Evolutionary conservation across 2,113 vertebrate genomes (phyloP).

Genomic region (Tragelaphus buxtoni): DNA sequence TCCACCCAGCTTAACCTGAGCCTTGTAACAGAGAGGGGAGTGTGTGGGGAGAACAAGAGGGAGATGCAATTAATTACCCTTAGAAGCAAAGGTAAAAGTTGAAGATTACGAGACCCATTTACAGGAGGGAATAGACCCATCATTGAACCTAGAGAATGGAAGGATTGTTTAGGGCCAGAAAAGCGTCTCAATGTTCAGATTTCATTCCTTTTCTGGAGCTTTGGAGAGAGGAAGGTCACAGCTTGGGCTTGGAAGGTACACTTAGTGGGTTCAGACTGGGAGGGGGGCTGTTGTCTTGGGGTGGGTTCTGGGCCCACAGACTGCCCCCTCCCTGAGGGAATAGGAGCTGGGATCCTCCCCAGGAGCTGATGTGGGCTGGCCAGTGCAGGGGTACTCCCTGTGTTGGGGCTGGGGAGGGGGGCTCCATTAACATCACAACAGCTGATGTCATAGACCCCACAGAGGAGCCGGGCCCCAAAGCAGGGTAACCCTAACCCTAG

Average conservation of each 20-base stretch:
- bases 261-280: constrained; percentile 20
- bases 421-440: constrained; percentile 71
- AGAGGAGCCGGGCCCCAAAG: constrained; percentile 51
- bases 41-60: constrained; percentile 66
- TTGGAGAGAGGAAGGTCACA: constrained; percentile 67
- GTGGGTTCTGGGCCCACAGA: constrained; percentile 2
- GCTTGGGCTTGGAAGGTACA: constrained; percentile 57
- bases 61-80: constrained; percentile 66
- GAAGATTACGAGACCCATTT: constrained; percentile 73
- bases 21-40: constrained; percentile 70
- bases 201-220: constrained; percentile 70
- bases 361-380: not conserved
- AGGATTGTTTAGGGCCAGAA: constrained; percentile 72
- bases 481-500: constrained; percentile 71
- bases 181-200: constrained; percentile 66
- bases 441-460: constrained; percentile 59
- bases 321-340: constrained; percentile 24
- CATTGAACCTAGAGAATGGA: constrained; percentile 73
- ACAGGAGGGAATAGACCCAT: constrained; percentile 73
- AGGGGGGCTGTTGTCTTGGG: constrained; percentile 28
- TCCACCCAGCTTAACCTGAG: constrained; percentile 65
- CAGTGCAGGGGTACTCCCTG: not conserved
- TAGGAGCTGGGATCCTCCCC: not conserved
- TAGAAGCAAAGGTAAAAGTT: constrained; percentile 68
- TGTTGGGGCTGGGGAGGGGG: not conserved